Evolutionary conservation across 2,888 invertebrate genomes (phyloP), one percentile per base, ranked within the genome.

Genomic region (Adelphocoris suturalis): DNA sequence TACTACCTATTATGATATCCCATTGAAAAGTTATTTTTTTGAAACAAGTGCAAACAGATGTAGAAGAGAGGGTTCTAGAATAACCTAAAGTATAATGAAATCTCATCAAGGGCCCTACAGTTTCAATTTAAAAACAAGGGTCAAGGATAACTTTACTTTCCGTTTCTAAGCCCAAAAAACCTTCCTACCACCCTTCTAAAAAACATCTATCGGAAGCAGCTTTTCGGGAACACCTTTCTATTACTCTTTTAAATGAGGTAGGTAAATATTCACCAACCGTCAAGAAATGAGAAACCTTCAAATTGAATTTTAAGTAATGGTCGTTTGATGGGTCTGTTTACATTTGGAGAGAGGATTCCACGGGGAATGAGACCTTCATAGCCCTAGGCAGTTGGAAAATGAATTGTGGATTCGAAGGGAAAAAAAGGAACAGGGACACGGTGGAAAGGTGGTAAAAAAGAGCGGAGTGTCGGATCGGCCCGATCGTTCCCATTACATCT

Each of bases 261-360:
- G 82, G 52, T 52, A 82, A 52, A 82, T 82, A 47, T 82, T 48
- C 82, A 11, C 82, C 86, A 47, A 86, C 68, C 86, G 75, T 82
- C 82, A 47, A 48, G 68, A 85, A 85, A 85, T 57, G 85, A 68
- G 85, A 61, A 85, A 55, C 57, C 68, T 61, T 88, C 52, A 82
- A 88, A 88, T 88, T 88, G 88, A 88, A 52, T 88, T 85, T 88
- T 78, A 88, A 88, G 88, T 88, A 88, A 88, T 88, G 88, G 88
- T 52, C 76, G 88, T 78, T 88, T 76, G 88, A 88, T 86, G 80
- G 88, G 48, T 80, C 78, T 88, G 80, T 88, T 88, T 88, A 82
- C 82, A 68, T 68, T 82, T 82, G 37, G 37, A 48, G 47, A 28
- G 48, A 46, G 52, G 27, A 46, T 27, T 52, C 82, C 82, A 16